phyloP scores from a whole-genome alignment of 2,113 vertebrate species.

The Python bivittatus region DNA sequence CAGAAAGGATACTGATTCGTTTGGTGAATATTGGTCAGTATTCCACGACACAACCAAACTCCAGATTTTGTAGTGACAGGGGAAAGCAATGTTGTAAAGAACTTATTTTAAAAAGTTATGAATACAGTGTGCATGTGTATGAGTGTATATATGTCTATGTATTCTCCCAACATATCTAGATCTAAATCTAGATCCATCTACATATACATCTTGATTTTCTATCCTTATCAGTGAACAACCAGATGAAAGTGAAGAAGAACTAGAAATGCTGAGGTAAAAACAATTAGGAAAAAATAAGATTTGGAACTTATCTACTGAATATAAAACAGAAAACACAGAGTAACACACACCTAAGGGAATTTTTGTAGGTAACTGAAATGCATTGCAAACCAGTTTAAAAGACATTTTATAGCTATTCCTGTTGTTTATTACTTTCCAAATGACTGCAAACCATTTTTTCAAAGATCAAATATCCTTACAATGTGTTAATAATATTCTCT shows the following conservation, averaged over 20 bases:
- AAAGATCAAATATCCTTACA: conserved; percentile 66
- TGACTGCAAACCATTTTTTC: conserved; percentile 60
- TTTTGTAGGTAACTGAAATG: conserved; percentile 67
- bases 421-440: conserved; percentile 68
- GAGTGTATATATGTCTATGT: not conserved
- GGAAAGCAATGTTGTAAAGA: not conserved
- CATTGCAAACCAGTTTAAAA: conserved; percentile 62
- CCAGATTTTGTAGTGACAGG: not conserved
- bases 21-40: not conserved
- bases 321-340: conserved; percentile 64
- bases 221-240: conserved; percentile 33
- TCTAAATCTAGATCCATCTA: not conserved
- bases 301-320: conserved; percentile 56
- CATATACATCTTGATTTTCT: conserved; percentile 7
- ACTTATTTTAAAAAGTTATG: not conserved
- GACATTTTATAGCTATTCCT: conserved; percentile 74
- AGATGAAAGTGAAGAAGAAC: conserved; percentile 53
- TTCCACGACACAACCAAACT: not conserved
- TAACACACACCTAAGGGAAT: conserved; percentile 58
- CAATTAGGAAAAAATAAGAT: conserved; percentile 55
- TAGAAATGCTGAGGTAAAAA: conserved; percentile 56
- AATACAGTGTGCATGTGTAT: not conserved
- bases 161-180: not conserved
- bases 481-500: conserved; percentile 64
- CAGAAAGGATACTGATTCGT: not conserved